Evolutionary conservation across 1,140 invertebrate species (phyloP).

Genomic region (Leptinotarsa texana): DNA sequence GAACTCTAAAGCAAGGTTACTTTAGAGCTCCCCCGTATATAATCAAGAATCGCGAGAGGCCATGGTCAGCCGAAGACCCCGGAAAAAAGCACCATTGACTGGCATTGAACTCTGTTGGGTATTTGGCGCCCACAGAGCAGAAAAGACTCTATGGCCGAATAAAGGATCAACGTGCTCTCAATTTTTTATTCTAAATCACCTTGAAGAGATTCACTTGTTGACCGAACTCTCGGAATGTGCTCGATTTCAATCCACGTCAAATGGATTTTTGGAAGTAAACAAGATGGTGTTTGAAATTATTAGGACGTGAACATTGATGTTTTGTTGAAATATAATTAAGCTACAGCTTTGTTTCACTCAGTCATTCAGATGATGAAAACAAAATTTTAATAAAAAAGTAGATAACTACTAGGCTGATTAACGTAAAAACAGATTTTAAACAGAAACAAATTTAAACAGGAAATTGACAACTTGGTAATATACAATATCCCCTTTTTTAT

Average conservation of each 20-base stretch:
- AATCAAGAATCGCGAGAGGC: conserved; percentile 35
- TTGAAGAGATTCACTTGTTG: conserved; percentile 8
- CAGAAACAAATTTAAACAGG: too few species aligned
- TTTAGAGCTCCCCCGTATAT: background rate
- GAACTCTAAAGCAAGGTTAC: background rate
- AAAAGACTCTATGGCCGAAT: conserved; percentile 2
- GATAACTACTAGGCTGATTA: too few species aligned
- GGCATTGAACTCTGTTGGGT: conserved; percentile 49
- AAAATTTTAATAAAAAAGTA: too few species aligned
- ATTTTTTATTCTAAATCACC: background rate
- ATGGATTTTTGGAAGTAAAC: background rate
- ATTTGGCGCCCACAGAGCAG: conserved; percentile 4
- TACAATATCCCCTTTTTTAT: too few species aligned
- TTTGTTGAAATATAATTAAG: background rate
- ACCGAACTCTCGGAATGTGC: conserved; percentile 7
- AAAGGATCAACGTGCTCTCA: conserved; percentile 1
- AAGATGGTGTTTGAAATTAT: background rate
- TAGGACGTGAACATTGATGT: background rate
- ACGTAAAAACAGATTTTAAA: too few species aligned
- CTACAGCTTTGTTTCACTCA: background rate
- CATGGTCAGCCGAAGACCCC: conserved; percentile 55
- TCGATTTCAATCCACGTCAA: background rate
- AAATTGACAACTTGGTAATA: too few species aligned
- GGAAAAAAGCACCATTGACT: conserved; percentile 40
- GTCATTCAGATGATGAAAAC: too few species aligned